phyloP scores from a whole-genome alignment of 2,113 vertebrate genomes.

The Syrmaticus mikado region DNA sequence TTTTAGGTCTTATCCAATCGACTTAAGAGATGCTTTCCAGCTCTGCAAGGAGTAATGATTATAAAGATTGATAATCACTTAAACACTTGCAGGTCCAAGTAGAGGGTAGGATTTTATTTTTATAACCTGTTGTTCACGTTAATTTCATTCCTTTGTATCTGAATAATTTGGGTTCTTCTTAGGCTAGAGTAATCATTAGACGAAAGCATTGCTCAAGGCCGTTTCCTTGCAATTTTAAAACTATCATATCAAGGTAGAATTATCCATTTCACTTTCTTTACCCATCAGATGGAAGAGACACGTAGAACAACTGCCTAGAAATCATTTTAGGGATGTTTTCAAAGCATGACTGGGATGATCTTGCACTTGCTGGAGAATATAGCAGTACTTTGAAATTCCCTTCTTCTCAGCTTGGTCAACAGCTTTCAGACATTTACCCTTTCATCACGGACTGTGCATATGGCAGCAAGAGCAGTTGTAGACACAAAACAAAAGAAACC shows the following conservation, averaged over 20 bases:
- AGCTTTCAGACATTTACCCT: not conserved
- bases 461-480: not conserved
- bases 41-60: not conserved
- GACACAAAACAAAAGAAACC: not conserved
- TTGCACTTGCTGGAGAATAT: not conserved
- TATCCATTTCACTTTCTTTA: not conserved
- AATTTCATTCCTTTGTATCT: not conserved
- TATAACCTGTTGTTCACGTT: not conserved
- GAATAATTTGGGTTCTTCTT: not conserved
- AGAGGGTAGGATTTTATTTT: not conserved
- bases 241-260: not conserved
- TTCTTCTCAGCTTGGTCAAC: not conserved
- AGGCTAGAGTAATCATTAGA: not conserved
- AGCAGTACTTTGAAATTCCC: not conserved
- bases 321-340: not conserved
- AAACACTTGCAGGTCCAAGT: not conserved
- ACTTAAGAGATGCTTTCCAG: not conserved
- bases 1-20: not conserved
- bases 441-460: accelerated
- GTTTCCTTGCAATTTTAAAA: not conserved
- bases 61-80: not conserved
- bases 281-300: not conserved
- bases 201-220: not conserved
- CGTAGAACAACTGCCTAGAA: not conserved
- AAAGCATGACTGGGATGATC: not conserved